Evolutionary conservation across 2,888 invertebrate species (phyloP), one percentile per base, ranked within the genome.

Genomic region (Trissolcus brochymenae): DNA sequence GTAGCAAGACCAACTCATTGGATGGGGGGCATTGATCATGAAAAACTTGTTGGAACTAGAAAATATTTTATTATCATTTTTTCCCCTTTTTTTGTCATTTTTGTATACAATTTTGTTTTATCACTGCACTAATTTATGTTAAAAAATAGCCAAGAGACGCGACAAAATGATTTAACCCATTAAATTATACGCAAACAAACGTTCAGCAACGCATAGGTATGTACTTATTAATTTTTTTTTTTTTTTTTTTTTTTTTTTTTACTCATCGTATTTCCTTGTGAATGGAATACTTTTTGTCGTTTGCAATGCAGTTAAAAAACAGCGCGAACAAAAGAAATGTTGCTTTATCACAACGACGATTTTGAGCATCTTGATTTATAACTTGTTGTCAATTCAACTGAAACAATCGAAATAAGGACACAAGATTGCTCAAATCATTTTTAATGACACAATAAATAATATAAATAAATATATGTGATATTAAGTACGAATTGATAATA

Each of bases 41-140:
- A 51, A 40, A 59, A 57, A 43, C n/a, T 41, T 46, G 6, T 46
- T 70, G 67, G 73, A 78, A 76, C 79, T 76, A 79, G 78, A 81
- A 78, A 81, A 82, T 80, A 80, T 59, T 81, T 81, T 81, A 80
- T 81, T 79, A 79, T 79, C 35, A 11, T 81, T 80, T 80, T 81
- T 79, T 19, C 79, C 75, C 79, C 50, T 60, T 11, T 64, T 25
- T 19, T 80, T 65, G 46, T 56, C 49, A 49, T 59, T 66, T 73
- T 66, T 73, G 57, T 75, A 75, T 76, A 80, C 75, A 79, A 71
- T 81, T 73, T 66, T 57, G 73, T 81, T 78, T 80, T 74, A 80
- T 76, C 78, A 80, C 70, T 79, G 74, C 73, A 75, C 57, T 75
- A 66, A 59, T 71, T 78, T 74, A 56, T 71, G 62, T 71, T 74